phyloP scores from a whole-genome alignment of 2,888 invertebrate species.

The Julus scanicus region DNA sequence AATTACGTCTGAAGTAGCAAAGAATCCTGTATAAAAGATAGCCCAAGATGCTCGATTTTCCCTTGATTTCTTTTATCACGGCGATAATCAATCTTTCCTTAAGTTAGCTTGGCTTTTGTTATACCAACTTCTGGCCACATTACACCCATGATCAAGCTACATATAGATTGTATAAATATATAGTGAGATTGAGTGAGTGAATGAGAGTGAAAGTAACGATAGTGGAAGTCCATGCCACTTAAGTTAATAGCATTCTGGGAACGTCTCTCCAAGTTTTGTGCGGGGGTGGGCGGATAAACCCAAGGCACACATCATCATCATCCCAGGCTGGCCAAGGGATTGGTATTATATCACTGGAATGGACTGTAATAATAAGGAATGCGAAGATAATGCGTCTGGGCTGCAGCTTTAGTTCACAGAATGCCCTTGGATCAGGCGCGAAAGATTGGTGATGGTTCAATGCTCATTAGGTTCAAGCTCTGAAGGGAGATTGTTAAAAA shows the following conservation, averaged over 20 bases:
- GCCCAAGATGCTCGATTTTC: constrained; percentile 14
- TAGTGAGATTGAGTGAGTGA: constrained; percentile 37
- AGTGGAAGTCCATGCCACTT: constrained; percentile 39
- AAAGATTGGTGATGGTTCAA: background rate
- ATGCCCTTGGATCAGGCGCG: background rate
- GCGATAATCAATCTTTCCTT: constrained; percentile 4
- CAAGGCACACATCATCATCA: background rate
- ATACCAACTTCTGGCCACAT: constrained; percentile 20
- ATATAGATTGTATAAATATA: constrained; percentile 2
- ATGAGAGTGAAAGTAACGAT: constrained; percentile 36
- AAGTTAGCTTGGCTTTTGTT: constrained; percentile 24
- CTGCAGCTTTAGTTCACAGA: background rate
- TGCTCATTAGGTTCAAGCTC: background rate
- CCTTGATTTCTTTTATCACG: constrained; percentile 17
- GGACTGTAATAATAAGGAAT: constrained; percentile 31
- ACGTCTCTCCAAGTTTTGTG: background rate
- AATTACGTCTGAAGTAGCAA: background rate
- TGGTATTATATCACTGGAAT: background rate
- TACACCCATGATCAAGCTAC: constrained; percentile 29
- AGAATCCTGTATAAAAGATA: background rate
- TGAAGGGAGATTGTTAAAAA: constrained; percentile 11
- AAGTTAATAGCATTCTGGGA: constrained; percentile 36
- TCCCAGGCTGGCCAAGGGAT: background rate
- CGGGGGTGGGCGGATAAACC: background rate
- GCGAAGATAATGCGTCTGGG: background rate